Base-by-base conservation (phyloP, 2,113 vertebrate species). In the Meleagris gallopavo region DNA sequence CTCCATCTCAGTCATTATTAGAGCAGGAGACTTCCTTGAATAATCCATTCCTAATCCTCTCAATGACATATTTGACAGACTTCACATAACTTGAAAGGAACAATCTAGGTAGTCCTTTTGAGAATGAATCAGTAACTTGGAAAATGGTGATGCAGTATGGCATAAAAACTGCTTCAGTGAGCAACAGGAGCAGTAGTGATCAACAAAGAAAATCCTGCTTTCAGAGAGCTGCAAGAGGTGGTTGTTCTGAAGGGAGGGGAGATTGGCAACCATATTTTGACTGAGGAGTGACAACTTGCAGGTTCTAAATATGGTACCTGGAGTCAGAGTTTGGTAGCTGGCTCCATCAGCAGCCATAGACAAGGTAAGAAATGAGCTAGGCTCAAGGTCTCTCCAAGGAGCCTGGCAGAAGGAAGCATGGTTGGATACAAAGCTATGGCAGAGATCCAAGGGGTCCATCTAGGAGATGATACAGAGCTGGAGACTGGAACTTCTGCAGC, bases 401-500 rank as follows among this genome's bases (percentile, higher is more conserved):
- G 9, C 5, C 38, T 34, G 9, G 17, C 9, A 61, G 60, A 83
- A 48, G 17, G 5, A 67, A 52, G 54, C 12, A 19, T 4, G 5
- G 8, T 12, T 76, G 29, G 4, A 27, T 10, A 6, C 27, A 80
- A 24, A 43, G 19, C 32, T 34, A 36, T 22, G 50, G 16, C 15
- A 25, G 36, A 13, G 60, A n/a, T 38, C 34, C n/a, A 61, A 61
- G 58, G 29, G 17, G 7, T 32, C 18, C 24, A 9, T 32, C 13
- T 17, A 32, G 25, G 3, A 72, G 13, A 34, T 22, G 52, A 41
- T 7, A 43, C 18, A 61, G 66, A 62, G 32, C 32, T 38, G 34
- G 41, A 79, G 13, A 62, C 2, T 0, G 0, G 8, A 30, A 55
- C 11, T 55, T 2, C 15, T 36, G 6, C 8, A 22, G 3, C 34